Evolutionary conservation across 2,113 vertebrate species (phyloP), one percentile per base, ranked within the genome.

Genomic region (Gila orcuttii): DNA sequence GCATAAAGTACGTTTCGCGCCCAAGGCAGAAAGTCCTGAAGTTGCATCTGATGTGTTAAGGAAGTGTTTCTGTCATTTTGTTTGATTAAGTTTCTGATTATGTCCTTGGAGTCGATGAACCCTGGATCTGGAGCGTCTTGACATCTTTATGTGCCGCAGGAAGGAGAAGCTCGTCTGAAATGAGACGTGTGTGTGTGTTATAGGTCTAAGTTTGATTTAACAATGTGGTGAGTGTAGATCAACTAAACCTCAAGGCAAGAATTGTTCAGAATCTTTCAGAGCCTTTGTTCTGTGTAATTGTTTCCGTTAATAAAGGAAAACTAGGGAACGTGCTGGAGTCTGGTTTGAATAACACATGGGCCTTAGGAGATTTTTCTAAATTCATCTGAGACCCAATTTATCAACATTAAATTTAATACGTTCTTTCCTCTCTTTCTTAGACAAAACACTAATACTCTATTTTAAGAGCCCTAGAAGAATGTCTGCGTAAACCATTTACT

Each of bases 271-370:
- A 25, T 66, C 52, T 31, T 45, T 23, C 59, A 36, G 62, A 78
- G 9, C 36, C 39, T 60, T 84, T 21, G 55, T 59, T 84, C 36
- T 60, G 39, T 42, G 52, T 42, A 21, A 23, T 59, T 64, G 82
- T 84, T 84, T 84, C 82, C 71, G 60, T 47, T 62, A 84, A 84
- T 84, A 84, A 28, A 76, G 11, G 36, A 82, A 62, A 75, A 33
- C 71, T 6, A 25, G 25, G 39, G 73, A 77, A 59, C 6, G 71
- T 4, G 23, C 39, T 47, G 42, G 71, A 47, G 57, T 62, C 33
- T 79, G 77, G 12, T 62, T 68, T 57, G 17, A 76, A 59, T 42
- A 74, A 68, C 45, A 25, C 55, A 45, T 69, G 57, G 33, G 23
- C 31, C 8, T 45, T 57, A 17, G 17, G 62, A 85, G 73, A 36